A percentile compares a stretch with the other conserved stretches of the same genome.
Evolutionary conservation across 2,113 vertebrate genomes (phyloP).

Genomic region (Podocnemis expansa): DNA sequence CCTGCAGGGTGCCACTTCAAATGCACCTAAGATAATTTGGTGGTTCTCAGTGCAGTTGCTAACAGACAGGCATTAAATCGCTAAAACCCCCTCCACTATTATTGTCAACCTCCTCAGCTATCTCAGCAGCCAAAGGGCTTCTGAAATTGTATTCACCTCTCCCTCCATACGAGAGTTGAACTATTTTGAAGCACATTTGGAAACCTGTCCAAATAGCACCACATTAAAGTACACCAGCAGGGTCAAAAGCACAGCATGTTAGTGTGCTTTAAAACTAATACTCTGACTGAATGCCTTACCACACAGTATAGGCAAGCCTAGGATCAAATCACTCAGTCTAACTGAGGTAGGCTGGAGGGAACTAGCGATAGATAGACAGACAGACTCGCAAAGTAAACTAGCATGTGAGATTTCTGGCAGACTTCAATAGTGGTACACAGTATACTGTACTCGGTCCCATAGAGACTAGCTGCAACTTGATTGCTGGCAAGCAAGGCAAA

Average conservation of each 20-base stretch:
- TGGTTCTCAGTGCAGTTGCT: neutral
- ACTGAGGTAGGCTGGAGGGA: fast-evolving
- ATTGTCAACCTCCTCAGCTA: neutral
- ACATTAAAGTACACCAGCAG: neutral
- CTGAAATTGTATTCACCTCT: neutral
- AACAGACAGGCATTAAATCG: neutral
- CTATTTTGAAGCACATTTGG: neutral
- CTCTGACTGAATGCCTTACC: no score
- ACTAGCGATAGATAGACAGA: neutral
- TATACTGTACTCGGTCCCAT: neutral
- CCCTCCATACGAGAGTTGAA: neutral
- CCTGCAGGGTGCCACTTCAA: neutral
- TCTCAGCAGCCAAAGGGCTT: neutral
- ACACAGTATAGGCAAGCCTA: neutral
- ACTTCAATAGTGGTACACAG: neutral
- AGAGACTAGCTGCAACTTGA: neutral
- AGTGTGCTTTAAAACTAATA: neutral
- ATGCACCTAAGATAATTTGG: neutral
- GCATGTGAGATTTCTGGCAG: neutral
- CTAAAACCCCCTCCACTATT: neutral
- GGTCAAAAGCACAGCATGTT: neutral
- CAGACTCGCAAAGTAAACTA: neutral
- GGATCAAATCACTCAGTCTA: neutral
- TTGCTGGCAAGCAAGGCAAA: neutral
- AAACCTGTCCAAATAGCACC: neutral